phyloP scores from a whole-genome alignment of 2,888 invertebrate species.

The Clunio marinus region DNA sequence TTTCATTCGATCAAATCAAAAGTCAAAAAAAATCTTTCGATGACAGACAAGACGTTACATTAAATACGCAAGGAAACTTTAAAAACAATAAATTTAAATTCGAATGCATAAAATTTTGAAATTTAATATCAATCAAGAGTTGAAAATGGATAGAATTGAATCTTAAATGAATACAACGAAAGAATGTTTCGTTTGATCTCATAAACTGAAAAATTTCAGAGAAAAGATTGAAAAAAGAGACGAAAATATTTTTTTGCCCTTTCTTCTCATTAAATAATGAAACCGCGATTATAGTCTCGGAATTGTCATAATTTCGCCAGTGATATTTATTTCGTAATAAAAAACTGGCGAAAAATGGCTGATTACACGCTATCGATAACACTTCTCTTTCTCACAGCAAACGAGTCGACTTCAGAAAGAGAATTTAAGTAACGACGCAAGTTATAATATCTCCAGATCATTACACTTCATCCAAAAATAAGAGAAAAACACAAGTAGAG shows the following conservation, averaged over 20 bases:
- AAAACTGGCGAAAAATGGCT: background rate
- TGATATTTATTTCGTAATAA: background rate
- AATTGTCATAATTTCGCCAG: background rate
- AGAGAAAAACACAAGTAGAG: background rate
- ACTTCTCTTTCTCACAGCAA: background rate
- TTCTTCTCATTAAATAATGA: too few relatives aligned
- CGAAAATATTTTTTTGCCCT: background rate
- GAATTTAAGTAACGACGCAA: too few relatives aligned
- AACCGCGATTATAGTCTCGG: background rate
- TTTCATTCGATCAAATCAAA: background rate
- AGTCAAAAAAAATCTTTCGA: background rate
- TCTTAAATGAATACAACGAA: background rate
- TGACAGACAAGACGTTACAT: background rate
- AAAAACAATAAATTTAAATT: constrained; percentile 5
- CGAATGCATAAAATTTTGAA: constrained; percentile 15
- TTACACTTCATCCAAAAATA: background rate
- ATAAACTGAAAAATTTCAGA: background rate
- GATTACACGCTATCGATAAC: background rate
- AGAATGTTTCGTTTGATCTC: background rate
- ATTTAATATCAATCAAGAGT: constrained; percentile 23
- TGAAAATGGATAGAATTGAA: background rate
- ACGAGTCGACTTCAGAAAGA: background rate
- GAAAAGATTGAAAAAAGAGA: background rate
- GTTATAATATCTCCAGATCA: background rate
- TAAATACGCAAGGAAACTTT: background rate